Conservation (phyloP, 2,797 vertebrate species). For the Lepilemur septentrionalis region DNA sequence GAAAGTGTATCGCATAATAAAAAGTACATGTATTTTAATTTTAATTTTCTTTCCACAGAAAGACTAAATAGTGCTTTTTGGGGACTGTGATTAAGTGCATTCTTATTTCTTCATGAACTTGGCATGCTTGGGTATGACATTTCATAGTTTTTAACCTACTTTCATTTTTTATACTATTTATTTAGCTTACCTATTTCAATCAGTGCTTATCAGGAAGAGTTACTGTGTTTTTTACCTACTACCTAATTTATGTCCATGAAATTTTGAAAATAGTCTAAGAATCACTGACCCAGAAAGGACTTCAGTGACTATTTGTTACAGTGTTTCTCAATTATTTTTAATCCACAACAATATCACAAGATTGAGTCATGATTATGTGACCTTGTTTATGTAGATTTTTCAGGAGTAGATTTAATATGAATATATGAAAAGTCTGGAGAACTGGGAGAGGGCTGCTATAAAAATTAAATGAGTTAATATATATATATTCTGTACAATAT, state of each 20-base stretch:
- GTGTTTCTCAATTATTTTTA: neutral
- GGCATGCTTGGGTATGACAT: neutral
- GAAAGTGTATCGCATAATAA: neutral
- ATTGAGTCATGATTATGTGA: neutral
- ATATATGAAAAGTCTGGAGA: neutral
- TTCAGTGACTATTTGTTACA: neutral
- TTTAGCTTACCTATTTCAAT: neutral
- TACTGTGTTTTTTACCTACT: neutral
- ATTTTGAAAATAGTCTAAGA: neutral
- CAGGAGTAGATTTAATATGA: neutral
- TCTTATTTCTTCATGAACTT: neutral
- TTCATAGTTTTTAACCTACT: neutral
- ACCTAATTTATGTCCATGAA: neutral
- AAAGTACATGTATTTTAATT: neutral
- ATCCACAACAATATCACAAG: neutral
- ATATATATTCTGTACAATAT: neutral
- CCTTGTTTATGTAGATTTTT: neutral
- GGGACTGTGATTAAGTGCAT: neutral
- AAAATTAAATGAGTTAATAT: neutral
- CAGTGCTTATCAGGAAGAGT: neutral
- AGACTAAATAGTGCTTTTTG: neutral
- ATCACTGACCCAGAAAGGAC: neutral
- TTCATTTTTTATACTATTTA: neutral
- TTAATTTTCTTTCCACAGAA: neutral
- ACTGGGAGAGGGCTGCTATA: neutral